These are phyloP conservation scores for Zaprionus inermis DNA, from an alignment of 1,140 invertebrate genomes.

Conservation along the genomic window DNA sequence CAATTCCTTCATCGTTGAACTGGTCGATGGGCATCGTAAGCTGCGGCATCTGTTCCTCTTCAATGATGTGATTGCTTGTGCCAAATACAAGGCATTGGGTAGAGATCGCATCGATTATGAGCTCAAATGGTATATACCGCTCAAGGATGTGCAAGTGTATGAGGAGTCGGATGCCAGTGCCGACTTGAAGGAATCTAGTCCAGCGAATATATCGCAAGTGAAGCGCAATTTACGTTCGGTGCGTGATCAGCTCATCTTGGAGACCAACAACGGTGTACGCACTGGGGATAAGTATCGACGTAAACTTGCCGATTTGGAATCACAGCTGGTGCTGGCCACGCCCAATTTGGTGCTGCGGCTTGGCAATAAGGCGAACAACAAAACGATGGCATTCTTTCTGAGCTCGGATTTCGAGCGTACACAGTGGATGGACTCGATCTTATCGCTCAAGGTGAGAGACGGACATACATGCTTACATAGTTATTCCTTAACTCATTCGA, in stretches of 20 bases:
- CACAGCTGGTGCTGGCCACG: conserved; percentile 94
- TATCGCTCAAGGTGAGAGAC: conserved; percentile 85
- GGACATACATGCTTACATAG: background rate
- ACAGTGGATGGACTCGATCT: conserved; percentile 96
- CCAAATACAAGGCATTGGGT: conserved; percentile 95
- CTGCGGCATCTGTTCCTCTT: conserved; percentile 96
- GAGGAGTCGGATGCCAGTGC: conserved; percentile 88
- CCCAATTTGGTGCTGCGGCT: conserved; percentile 94
- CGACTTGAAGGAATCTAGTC: conserved; percentile 88
- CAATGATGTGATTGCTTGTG: conserved; percentile 97
- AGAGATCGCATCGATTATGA: conserved; percentile 96
- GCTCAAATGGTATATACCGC: conserved; percentile 95
- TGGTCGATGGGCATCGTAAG: conserved; percentile 94
- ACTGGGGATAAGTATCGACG: conserved; percentile 94
- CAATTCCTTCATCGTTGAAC: conserved; percentile 97
- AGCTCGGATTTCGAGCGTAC: conserved; percentile 96
- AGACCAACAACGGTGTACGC: conserved; percentile 87
- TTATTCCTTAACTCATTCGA: background rate
- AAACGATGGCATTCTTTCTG: conserved; percentile 93
- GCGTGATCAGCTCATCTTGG: conserved; percentile 92
- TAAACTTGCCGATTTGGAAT: conserved; percentile 94
- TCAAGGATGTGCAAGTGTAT: conserved; percentile 88
- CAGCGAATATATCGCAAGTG: conserved; percentile 92
- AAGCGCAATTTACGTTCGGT: conserved; percentile 94
- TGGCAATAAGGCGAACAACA: conserved; percentile 87